phyloP scores from a whole-genome alignment of 1,140 invertebrate species.

The Drosophila tropicalis region DNA sequence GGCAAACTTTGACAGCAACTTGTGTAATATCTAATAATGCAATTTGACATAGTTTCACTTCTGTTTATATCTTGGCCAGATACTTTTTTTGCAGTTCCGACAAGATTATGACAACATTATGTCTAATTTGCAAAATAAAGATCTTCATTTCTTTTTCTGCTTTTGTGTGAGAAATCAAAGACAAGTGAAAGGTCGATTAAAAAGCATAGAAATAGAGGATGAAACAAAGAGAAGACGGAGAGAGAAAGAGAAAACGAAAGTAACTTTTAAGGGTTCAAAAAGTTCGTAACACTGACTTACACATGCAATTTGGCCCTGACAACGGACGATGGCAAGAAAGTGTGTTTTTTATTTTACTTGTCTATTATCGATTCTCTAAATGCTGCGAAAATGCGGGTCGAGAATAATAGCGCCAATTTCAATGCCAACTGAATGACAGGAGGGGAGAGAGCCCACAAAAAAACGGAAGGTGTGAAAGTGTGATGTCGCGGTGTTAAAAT shows the following conservation, averaged over 20 bases:
- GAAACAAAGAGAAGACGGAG: no score
- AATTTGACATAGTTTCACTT: conserved; percentile 28
- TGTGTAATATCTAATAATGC: conserved; percentile 21
- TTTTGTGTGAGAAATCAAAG: not conserved
- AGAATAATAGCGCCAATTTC: conserved; percentile 6
- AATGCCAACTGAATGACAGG: conserved; percentile 11
- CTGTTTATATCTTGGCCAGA: not conserved
- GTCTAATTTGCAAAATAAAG: conserved; percentile 13
- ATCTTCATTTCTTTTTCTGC: not conserved
- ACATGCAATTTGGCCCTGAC: conserved; percentile 6
- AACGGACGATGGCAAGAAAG: not conserved
- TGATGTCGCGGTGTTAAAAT: not conserved
- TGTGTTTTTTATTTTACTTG: not conserved
- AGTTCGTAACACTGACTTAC: conserved; percentile 16
- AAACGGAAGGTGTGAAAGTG: not conserved
- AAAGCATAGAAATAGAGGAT: not conserved
- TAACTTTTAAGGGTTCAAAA: conserved; percentile 4
- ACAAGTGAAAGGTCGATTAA: conserved; percentile 16
- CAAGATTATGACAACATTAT: conserved; percentile 11
- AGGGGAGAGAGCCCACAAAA: not conserved
- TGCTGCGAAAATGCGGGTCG: conserved; percentile 4
- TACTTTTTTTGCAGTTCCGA: not conserved
- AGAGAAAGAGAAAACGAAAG: not conserved
- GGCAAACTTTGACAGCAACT: conserved; percentile 12
- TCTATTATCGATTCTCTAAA: conserved; percentile 20